Evolutionary conservation across 1,140 invertebrate species (phyloP), one percentile per base, ranked within the genome.

Genomic region (Macrosteles quadrilineatus): DNA sequence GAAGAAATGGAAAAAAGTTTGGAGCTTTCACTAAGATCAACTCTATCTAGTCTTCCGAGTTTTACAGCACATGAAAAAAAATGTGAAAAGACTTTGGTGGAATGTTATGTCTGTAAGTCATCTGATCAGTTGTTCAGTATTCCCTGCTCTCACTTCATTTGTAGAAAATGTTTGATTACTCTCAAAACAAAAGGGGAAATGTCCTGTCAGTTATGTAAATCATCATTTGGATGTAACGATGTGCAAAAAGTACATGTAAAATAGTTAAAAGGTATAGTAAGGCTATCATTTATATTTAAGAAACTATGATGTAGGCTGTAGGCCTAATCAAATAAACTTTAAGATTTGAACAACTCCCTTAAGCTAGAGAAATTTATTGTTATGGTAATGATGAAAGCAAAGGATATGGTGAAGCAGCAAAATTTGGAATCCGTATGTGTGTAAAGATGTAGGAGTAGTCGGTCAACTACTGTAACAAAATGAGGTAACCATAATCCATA

Each of bases 111-210:
- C 23, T 84, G 82, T 73, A 78, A 78, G 67, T 31, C 40, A 17
- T 68, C 76, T 62, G 75, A 68, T 67, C 74, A 79, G 66, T 72
- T 82, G 67, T 84, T 82, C 74, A 76, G 72, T 72, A 73, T 84
- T 12, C 82, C 82, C 43, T 84, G 82, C 71, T 70, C 79, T 32
- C 82, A 83, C 75, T 68, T 81, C 11, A 50, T 81, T 40, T 84
- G 83, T 72, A 78, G 81, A 59, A 19, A 2, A 21, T 76, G 75
- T 66, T 45, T 73, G 45, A 32, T 68, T 11, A 29, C 4, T 2
- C 0, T 31, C 32, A 36, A 71, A 70, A 1, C 57, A 30, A 31
- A 68, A 17, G 14, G 32, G 21, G 66, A 62, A 31, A 50, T 29
- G 31, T 17, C 32, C 45, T 73, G 72, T 45, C n/a, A 53, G 23